Conservation (phyloP, 2,888 invertebrate species). For the Drosophila nigricruria region DNA sequence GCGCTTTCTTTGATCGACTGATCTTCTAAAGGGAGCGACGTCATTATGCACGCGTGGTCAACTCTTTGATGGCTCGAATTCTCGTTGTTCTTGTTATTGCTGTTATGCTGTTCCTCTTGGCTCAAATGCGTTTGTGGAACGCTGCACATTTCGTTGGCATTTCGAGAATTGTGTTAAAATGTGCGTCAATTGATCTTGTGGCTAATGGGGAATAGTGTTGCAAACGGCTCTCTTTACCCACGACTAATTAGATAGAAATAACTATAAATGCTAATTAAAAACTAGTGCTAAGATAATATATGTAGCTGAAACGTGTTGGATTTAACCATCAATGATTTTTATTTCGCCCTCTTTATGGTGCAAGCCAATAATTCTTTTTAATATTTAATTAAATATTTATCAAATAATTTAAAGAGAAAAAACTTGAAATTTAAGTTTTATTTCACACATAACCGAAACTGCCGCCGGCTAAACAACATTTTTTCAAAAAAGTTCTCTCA, state of each 20-base stretch:
- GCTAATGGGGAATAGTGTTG: constrained; percentile 14
- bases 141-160: constrained; percentile 35
- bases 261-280: background rate
- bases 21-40: constrained; percentile 78
- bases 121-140: constrained; percentile 22
- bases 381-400: too few species aligned
- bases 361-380: too few species aligned
- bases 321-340: background rate
- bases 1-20: constrained; percentile 79
- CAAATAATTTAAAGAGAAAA: too few species aligned
- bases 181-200: constrained; percentile 27
- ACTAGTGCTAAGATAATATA: background rate
- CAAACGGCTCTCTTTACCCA: background rate
- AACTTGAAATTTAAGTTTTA: too few species aligned
- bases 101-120: constrained; percentile 8
- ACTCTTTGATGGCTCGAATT: constrained; percentile 60
- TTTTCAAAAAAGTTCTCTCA: background rate
- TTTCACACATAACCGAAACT: background rate
- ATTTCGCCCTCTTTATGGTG: too few species aligned
- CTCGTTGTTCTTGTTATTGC: constrained; percentile 16
- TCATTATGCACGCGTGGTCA: constrained; percentile 82
- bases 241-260: background rate
- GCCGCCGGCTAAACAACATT: constrained; percentile 12
- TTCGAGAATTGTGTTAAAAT: constrained; percentile 31
- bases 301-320: background rate